phyloP scores from a whole-genome alignment of 2,888 invertebrate species.

The Timandra comae region DNA sequence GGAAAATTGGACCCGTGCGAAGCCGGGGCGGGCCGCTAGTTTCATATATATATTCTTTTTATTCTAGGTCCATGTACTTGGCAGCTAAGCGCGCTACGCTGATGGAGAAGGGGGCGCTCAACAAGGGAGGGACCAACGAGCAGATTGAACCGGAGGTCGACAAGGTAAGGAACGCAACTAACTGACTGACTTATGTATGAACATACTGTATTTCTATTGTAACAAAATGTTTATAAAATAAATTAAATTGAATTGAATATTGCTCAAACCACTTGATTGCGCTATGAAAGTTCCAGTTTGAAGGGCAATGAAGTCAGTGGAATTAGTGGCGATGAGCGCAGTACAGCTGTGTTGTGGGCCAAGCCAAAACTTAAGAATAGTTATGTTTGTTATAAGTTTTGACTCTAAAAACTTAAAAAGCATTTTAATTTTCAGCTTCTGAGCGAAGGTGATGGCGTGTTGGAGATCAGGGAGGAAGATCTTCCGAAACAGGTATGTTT shows the following conservation, averaged over 20 bases:
- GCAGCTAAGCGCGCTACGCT: constrained; percentile 93
- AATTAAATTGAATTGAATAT: not conserved
- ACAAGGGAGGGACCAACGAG: constrained; percentile 75
- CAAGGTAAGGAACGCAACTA: constrained; percentile 77
- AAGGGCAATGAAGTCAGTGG: no score
- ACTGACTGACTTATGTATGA: not conserved
- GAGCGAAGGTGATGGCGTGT: constrained; percentile 41
- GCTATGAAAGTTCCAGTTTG: no score
- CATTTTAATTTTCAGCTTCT: constrained; percentile 36
- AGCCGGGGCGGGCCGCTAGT: no score
- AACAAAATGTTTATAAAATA: not conserved
- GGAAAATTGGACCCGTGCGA: no score
- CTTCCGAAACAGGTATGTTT: constrained; percentile 35
- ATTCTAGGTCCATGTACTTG: constrained; percentile 88
- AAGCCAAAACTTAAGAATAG: no score
- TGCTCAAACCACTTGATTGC: no score
- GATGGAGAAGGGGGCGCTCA: constrained; percentile 82
- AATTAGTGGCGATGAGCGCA: no score
- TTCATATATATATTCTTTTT: no score
- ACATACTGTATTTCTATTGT: not conserved
- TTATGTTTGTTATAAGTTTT: no score
- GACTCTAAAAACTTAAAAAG: no score
- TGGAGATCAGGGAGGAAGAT: constrained; percentile 34
- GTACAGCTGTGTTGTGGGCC: no score
- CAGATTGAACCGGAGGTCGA: constrained; percentile 92